A percentile compares a stretch with the other conserved stretches of the same genome.
These are phyloP conservation scores for Colistium nudipinnis DNA, from an alignment of 2,113 vertebrate species.

Conservation along the genomic window DNA sequence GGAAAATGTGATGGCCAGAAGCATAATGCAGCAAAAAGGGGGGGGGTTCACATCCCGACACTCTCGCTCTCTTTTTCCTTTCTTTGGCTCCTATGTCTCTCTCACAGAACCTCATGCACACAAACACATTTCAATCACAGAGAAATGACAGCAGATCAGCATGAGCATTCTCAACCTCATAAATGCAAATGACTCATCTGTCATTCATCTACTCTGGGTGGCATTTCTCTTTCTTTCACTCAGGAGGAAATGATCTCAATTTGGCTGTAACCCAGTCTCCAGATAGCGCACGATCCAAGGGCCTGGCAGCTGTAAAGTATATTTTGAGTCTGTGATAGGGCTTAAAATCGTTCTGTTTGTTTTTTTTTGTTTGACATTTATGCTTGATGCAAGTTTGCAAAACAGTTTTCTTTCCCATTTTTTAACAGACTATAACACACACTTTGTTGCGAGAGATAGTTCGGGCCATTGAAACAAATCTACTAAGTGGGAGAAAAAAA, in stretches of 20 bases:
- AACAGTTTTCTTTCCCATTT: conserved; percentile 30
- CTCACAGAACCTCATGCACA: conserved; percentile 35
- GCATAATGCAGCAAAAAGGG: conserved; percentile 7
- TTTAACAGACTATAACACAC: conserved; percentile 27
- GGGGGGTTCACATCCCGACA: neutral
- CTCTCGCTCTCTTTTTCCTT: conserved; percentile 16
- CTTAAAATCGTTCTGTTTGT: conserved; percentile 35
- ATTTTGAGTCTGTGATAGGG: conserved; percentile 46
- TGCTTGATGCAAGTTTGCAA: conserved; percentile 20
- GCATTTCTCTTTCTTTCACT: conserved; percentile 67
- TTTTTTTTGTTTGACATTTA: conserved; percentile 53
- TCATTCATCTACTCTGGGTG: conserved; percentile 72
- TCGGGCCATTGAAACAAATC: conserved; percentile 30
- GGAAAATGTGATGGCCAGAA: conserved; percentile 22
- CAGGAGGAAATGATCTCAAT: conserved; percentile 52
- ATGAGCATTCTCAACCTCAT: conserved; percentile 65
- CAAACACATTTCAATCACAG: conserved; percentile 62
- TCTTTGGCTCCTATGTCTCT: conserved; percentile 35
- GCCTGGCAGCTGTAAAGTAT: conserved; percentile 36
- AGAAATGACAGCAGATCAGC: conserved; percentile 67
- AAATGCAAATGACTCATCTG: conserved; percentile 74
- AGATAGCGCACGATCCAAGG: conserved; percentile 41
- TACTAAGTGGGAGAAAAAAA: conserved; percentile 22
- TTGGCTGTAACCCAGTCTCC: conserved; percentile 54
- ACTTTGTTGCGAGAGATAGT: conserved; percentile 45